Evolutionary conservation across 2,113 vertebrate species (phyloP), one percentile per base, ranked within the genome.

Genomic region (Pelobates fuscus): DNA sequence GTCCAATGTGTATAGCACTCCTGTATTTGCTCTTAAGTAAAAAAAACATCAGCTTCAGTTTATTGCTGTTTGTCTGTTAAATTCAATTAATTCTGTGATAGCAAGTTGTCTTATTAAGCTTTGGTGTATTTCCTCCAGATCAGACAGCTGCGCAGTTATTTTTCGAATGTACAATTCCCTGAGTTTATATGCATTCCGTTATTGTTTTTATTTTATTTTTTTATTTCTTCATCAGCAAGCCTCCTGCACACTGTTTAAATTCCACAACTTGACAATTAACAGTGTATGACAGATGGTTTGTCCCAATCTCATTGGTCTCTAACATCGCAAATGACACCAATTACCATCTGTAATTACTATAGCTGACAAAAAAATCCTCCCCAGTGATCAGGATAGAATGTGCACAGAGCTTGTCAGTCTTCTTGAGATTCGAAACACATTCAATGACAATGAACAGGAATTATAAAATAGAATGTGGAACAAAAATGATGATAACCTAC

Each of bases 271-370:
- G 79, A 82, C 82, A 84, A 76, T 83, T 90, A 91, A 88, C 83
- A 79, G 77, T 70, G 75, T 82, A 78, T 90, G 88, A 88, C 88
- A 92, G 86, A 81, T 87, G 84, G 75, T 79, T 59, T 81, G 76
- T 83, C 86, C 86, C 83, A 68, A 83, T 83, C 81, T 85, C 88
- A 88, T 82, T 86, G 81, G 71, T 83, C 84, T 88, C 81, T 89
- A 86, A 87, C 88, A 84, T 82, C 83, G 84, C 81, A 89, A 91
- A 90, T 88, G 84, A 89, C 87, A 91, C 84, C 63, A 88, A 91
- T 91, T 91, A 92, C 86, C 86, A 87, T 79, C 77, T 87, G 78
- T 90, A 92, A 93, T 91, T 91, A 89, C 86, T 87, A 74, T 78
- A 84, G 83, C 82, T 88, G 86, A 89, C 88, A 89, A 82, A 83